Percentiles rank a stretch among this genome's conserved stretches.
Conservation (phyloP, 2,113 vertebrate species). For the Lagopus muta region DNA sequence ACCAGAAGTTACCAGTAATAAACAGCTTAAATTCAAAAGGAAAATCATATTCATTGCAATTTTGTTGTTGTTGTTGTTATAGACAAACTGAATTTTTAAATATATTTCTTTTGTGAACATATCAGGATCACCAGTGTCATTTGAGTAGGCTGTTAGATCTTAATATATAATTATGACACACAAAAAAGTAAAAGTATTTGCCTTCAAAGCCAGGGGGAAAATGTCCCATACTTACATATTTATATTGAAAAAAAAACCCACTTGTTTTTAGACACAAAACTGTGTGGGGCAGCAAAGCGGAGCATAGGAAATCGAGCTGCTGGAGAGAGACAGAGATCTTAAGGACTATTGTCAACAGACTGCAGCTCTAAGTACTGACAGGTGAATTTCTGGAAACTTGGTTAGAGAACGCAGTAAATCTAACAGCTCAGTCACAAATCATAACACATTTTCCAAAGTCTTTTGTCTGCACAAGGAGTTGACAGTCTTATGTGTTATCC, state of each 20-base stretch:
- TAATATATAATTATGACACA: neutral
- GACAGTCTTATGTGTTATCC: neutral
- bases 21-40: neutral
- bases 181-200: neutral
- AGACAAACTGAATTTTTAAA: conserved; percentile 31
- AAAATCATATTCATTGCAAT: neutral
- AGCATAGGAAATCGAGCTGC: neutral
- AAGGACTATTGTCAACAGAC: neutral
- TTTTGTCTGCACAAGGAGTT: neutral
- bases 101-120: neutral
- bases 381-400: conserved; percentile 1
- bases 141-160: neutral
- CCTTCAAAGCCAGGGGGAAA: neutral
- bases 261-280: neutral
- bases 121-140: neutral
- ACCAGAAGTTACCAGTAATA: neutral
- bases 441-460: neutral
- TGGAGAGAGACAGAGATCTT: neutral
- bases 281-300: conserved; percentile 53
- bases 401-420: neutral
- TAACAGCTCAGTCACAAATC: neutral
- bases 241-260: neutral
- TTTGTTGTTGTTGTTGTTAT: neutral
- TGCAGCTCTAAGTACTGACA: neutral
- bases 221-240: neutral